phyloP scores from a whole-genome alignment of 2,888 invertebrate species.

The Epinotia ramella region DNA sequence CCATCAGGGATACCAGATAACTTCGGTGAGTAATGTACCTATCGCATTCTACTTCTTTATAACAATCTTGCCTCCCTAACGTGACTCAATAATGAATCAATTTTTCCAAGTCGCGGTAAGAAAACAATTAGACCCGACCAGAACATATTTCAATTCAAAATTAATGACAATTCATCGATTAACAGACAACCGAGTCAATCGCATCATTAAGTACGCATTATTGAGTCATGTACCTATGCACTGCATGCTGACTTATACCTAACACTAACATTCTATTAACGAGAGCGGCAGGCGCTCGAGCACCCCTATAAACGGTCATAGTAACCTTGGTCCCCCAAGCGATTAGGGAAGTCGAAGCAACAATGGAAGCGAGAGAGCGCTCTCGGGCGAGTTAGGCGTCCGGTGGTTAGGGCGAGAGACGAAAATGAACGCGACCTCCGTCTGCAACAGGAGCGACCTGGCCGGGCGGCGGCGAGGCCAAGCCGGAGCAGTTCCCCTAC shows the following conservation, averaged over 20 bases:
- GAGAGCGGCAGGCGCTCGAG: constrained; percentile 68
- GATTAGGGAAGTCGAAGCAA: constrained; percentile 49
- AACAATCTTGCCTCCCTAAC: constrained; percentile 56
- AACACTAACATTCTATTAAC: constrained; percentile 76
- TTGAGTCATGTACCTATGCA: constrained; percentile 66
- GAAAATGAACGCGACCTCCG: constrained; percentile 74
- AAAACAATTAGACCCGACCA: constrained; percentile 63
- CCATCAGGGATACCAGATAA: constrained; percentile 95
- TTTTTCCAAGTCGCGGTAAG: constrained; percentile 39
- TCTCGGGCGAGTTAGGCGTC: constrained; percentile 35
- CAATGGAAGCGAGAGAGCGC: constrained; percentile 57
- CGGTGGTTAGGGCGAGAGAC: constrained; percentile 38
- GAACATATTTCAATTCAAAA: constrained; percentile 59
- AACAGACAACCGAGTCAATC: constrained; percentile 58
- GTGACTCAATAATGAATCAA: constrained; percentile 65
- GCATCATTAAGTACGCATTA: constrained; percentile 76
- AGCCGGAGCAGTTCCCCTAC: constrained; percentile 59
- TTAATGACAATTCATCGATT: constrained; percentile 56
- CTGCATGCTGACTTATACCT: constrained; percentile 58
- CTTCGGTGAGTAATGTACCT: constrained; percentile 88
- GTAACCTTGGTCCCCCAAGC: constrained; percentile 51
- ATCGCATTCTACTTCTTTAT: constrained; percentile 48
- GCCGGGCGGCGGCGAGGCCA: constrained; percentile 65
- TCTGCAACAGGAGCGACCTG: constrained; percentile 82
- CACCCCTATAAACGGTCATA: constrained; percentile 53